Percentiles rank a stretch among this genome's conserved stretches.
Conservation (phyloP, 1,140 invertebrate species). For the Leptoteleia sp. region DNA sequence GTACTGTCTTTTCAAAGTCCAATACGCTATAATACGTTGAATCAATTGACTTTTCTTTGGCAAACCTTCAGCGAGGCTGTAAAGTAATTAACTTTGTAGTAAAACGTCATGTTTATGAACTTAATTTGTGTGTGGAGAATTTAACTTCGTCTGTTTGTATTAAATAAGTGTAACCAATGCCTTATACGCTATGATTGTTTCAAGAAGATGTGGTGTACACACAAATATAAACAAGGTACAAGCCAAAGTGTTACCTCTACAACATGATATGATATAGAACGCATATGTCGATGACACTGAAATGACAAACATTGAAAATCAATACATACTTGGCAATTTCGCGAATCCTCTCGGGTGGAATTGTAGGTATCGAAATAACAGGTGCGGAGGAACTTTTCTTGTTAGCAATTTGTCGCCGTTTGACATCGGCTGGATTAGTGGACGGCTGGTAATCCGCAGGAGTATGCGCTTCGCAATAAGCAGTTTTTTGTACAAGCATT, state of each 20-base stretch:
- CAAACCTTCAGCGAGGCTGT: slow-evolving; percentile 80
- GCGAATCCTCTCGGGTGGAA: slow-evolving; percentile 92
- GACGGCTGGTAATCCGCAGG: slow-evolving; percentile 86
- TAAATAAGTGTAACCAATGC: too few species aligned
- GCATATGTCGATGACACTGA: too few species aligned
- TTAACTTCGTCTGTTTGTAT: too few species aligned
- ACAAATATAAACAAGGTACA: too few species aligned
- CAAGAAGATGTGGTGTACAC: too few species aligned
- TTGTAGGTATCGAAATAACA: slow-evolving; percentile 95
- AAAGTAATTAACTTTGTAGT: too few species aligned
- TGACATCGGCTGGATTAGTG: slow-evolving; percentile 78
- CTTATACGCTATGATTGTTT: too few species aligned
- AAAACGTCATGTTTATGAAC: too few species aligned
- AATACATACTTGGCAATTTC: slow-evolving; percentile 89
- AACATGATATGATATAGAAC: too few species aligned
- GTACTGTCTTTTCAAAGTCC: slow-evolving; percentile 97
- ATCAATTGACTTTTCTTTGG: slow-evolving; percentile 93
- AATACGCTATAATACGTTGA: slow-evolving; percentile 93
- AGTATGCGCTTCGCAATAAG: slow-evolving; percentile 97
- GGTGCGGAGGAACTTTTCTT: slow-evolving; percentile 94
- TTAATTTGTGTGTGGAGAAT: too few species aligned
- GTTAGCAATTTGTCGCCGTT: slow-evolving; percentile 85
- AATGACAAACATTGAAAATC: too few species aligned
- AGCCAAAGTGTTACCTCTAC: too few species aligned
- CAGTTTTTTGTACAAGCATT: slow-evolving; percentile 95